Evolutionary conservation across 2,797 vertebrate genomes (phyloP).

Genomic region (Melanotaenia trifasciata): DNA sequence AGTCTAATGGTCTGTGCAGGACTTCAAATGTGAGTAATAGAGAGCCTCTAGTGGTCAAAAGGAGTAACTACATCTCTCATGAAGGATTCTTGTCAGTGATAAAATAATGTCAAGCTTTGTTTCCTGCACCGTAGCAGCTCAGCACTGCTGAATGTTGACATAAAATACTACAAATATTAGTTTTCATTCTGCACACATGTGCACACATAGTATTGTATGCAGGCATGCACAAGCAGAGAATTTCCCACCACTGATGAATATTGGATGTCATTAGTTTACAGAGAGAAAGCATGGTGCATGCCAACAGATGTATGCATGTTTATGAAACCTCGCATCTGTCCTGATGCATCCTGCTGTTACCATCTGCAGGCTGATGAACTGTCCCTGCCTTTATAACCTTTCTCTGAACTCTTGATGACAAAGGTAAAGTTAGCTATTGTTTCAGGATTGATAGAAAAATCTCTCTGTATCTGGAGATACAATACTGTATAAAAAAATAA

Average conservation of each 20-base stretch:
- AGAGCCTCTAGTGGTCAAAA: slow-evolving; percentile 72
- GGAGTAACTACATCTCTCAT: slow-evolving; percentile 11
- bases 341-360: neutral
- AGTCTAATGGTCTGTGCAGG: slow-evolving; percentile 10
- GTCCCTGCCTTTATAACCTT: slow-evolving; percentile 13
- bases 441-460: slow-evolving; percentile 1
- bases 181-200: neutral
- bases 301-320: slow-evolving; percentile 9
- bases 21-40: slow-evolving; percentile 57
- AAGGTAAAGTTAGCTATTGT: neutral
- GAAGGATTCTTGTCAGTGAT: neutral
- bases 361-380: slow-evolving; percentile 17
- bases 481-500: too few relatives aligned
- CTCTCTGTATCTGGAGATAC: too few relatives aligned
- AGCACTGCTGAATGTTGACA: neutral
- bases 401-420: slow-evolving; percentile 10
- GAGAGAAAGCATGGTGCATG: neutral
- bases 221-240: neutral
- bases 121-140: neutral
- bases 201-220: neutral
- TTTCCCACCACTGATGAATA: neutral
- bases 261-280: neutral
- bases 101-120: neutral
- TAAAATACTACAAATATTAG: neutral
- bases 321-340: slow-evolving; percentile 22